Conservation (phyloP, 2,797 vertebrate species). For the Sciurus carolinensis region DNA sequence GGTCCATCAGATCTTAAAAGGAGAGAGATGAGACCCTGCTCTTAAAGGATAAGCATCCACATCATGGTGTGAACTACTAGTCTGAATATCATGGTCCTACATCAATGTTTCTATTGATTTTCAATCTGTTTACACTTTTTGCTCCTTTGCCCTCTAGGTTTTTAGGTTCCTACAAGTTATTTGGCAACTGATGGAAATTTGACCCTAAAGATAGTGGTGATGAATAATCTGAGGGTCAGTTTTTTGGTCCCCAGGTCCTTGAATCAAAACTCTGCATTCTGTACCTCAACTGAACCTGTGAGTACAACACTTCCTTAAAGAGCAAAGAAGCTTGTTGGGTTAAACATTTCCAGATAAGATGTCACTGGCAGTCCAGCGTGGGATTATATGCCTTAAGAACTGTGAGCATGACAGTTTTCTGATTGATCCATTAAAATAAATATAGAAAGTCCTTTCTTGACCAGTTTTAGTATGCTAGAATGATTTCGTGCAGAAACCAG, state of each 20-base stretch:
- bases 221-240: constrained; percentile 44
- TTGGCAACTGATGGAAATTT: constrained; percentile 11
- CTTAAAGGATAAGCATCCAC: background rate
- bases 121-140: background rate
- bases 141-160: constrained; percentile 35
- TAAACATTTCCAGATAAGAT: background rate
- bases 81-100: background rate
- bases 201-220: constrained; percentile 45
- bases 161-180: constrained; percentile 12
- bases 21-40: background rate
- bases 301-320: constrained; percentile 54
- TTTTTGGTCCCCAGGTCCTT: background rate
- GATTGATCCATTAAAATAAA: background rate
- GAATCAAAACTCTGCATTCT: constrained; percentile 73
- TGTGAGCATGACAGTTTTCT: background rate
- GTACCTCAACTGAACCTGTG: constrained; percentile 77
- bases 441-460: background rate
- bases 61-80: background rate
- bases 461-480: background rate
- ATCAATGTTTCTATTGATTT: background rate
- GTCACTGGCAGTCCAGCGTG: background rate
- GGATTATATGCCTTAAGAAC: background rate
- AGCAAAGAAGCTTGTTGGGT: background rate
- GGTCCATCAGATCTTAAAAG: background rate
- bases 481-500: background rate